Evolutionary conservation across 2,888 invertebrate genomes (phyloP).

Genomic region (Cerastoderma edule): DNA sequence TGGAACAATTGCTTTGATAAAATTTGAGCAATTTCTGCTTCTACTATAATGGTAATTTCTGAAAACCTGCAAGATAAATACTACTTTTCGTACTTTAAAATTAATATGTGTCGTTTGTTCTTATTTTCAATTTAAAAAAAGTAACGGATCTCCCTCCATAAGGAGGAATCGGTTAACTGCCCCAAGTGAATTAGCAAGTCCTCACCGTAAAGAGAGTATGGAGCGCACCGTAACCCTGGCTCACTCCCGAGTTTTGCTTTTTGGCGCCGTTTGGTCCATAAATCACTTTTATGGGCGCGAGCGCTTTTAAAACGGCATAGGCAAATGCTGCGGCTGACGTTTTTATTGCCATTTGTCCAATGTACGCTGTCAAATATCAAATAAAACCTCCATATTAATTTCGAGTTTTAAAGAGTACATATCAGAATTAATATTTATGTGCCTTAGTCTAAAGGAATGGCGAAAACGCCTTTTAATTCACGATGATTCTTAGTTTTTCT

Average conservation of each 20-base stretch:
- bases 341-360: constrained; percentile 57
- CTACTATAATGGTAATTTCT: too few relatives aligned
- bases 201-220: too few relatives aligned
- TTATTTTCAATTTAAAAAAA: too few relatives aligned
- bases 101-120: too few relatives aligned
- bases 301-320: constrained; percentile 55
- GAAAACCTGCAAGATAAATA: too few relatives aligned
- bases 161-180: too few relatives aligned
- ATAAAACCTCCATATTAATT: constrained; percentile 61
- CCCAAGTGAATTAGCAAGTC: not conserved
- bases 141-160: too few relatives aligned
- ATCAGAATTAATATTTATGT: constrained; percentile 41
- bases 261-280: constrained; percentile 57
- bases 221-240: constrained; percentile 13
- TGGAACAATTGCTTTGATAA: too few relatives aligned
- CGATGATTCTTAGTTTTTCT: not conserved
- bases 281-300: constrained; percentile 64
- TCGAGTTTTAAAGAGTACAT: constrained; percentile 34
- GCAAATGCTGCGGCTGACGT: constrained; percentile 58
- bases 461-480: constrained; percentile 20
- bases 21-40: too few relatives aligned
- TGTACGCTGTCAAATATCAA: constrained; percentile 56
- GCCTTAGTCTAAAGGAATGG: constrained; percentile 6
- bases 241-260: constrained; percentile 42
- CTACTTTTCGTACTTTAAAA: too few relatives aligned